A percentile compares a stretch with the other conserved stretches of the same genome.
Evolutionary conservation across 2,888 invertebrate genomes (phyloP).

Genomic region (Azorinus chamasolen): DNA sequence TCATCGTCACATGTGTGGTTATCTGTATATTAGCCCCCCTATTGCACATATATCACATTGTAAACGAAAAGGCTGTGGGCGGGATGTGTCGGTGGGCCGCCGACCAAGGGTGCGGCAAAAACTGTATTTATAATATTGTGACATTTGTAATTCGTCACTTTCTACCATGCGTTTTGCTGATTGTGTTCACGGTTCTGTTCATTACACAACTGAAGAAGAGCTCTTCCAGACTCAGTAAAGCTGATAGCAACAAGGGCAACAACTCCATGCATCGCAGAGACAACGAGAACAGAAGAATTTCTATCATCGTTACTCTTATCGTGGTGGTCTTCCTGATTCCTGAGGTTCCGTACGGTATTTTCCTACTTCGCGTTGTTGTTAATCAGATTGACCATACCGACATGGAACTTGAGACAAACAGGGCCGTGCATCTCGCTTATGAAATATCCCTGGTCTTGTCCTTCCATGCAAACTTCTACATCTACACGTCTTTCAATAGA

Average conservation of each 20-base stretch:
- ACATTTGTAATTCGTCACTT: slow-evolving; percentile 32
- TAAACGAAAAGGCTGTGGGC: slow-evolving; percentile 14
- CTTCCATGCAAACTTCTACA: slow-evolving; percentile 7
- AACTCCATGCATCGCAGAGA: neutral
- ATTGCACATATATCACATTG: slow-evolving; percentile 29
- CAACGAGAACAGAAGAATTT: slow-evolving; percentile 27
- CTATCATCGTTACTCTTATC: slow-evolving; percentile 35
- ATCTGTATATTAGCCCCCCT: slow-evolving; percentile 24
- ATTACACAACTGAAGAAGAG: slow-evolving; percentile 11
- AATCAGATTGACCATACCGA: no score
- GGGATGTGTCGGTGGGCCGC: slow-evolving; percentile 37
- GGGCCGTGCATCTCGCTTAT: neutral
- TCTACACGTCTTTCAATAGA: slow-evolving; percentile 8
- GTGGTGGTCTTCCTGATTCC: slow-evolving; percentile 42
- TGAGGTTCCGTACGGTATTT: slow-evolving; percentile 41
- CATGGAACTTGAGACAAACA: neutral
- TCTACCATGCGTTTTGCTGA: slow-evolving; percentile 24
- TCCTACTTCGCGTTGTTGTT: neutral
- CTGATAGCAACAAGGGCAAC: neutral
- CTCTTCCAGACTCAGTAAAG: neutral
- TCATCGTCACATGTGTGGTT: slow-evolving; percentile 10
- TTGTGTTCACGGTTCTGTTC: slow-evolving; percentile 32
- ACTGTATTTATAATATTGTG: slow-evolving; percentile 25
- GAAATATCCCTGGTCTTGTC: slow-evolving; percentile 10
- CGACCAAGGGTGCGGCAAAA: slow-evolving; percentile 9